Evolutionary conservation across 92 coral and sea anemone genomes (phyloP), one percentile per base, ranked within the genome.

Genomic region (Palythoa grandiflora): DNA sequence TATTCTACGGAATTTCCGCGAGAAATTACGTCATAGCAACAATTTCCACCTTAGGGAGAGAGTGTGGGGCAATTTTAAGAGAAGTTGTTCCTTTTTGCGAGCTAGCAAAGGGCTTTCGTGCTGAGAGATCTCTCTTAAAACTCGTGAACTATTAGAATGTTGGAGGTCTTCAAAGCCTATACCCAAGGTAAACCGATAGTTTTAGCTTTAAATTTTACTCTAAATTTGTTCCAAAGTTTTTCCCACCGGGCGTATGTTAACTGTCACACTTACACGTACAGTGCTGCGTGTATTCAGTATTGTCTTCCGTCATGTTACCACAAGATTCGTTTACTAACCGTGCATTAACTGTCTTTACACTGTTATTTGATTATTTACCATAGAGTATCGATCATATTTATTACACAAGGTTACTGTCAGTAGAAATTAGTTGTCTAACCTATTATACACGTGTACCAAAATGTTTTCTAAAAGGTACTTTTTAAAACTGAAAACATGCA

Each of bases 21-120:
- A 37, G 51, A 71, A 71, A 71, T 8, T 71, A 71, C 50, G 76
- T 71, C 76, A 71, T 9, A 37, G 76, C 76, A 37, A 9, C 76
- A 37, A 71, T 36, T 71, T 71, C 17, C 51, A 38, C 76, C 48
- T 71, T 71, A 13, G 76, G 76, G 76, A 71, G 76, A 71, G 47
- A 3, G 17, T 13, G n/a, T 37, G 51, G 1, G 51, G 37, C 76
- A 71, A 71, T 71, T 16, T 39, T 37, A 39, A 71, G 19, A 51
- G 37, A 37, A 38, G 17, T 37, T 35, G 76, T 13, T 71, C 51
- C 14, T 10, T 10, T 71, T 13, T 19, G 48, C 48, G 48, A 44
- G 48, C 4, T 3, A 44, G 48, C 48, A 44, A 1, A 44, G 48
- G 6, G 48, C 48, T 44, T 44, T 44, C 6, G 48, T 44, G 48